Evolutionary conservation across 2,797 vertebrate species (phyloP).

Genomic region (Manis crassicaudata): DNA sequence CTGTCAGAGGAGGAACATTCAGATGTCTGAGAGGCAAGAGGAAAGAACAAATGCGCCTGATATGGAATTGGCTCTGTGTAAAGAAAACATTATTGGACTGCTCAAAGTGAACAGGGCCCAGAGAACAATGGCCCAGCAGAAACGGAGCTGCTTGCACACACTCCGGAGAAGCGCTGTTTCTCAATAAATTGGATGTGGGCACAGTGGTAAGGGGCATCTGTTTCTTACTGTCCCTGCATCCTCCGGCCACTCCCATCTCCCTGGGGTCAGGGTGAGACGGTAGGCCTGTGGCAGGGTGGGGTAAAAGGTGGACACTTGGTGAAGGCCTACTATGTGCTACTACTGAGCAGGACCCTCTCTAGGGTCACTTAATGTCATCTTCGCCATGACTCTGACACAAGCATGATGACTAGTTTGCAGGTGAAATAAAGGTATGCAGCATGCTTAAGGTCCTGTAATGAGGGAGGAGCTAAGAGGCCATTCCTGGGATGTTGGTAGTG

Average conservation of each 20-base stretch:
- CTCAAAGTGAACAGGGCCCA: slow-evolving; percentile 62
- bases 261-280: not conserved
- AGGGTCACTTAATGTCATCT: not conserved
- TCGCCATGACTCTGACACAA: not conserved
- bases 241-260: not conserved
- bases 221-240: not conserved
- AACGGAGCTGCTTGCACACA: slow-evolving; percentile 6
- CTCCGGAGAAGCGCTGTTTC: not conserved
- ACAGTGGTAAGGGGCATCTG: rapidly evolving
- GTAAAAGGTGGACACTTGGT: not conserved
- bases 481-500: not conserved
- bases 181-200: not conserved
- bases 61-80: slow-evolving; percentile 79
- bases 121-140: slow-evolving; percentile 63
- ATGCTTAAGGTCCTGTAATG: not conserved
- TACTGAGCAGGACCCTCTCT: not conserved
- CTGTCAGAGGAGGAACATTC: slow-evolving; percentile 82
- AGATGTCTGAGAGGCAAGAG: slow-evolving; percentile 73
- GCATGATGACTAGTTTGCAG: not conserved
- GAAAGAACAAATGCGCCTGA: slow-evolving; percentile 78
- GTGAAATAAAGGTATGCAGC: not conserved
- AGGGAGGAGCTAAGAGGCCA: not conserved
- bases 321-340: not conserved
- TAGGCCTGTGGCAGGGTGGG: not conserved
- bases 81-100: slow-evolving; percentile 75